Evolutionary conservation across 2,888 invertebrate species (phyloP).

Genomic region (Stenolophus ochropezus): DNA sequence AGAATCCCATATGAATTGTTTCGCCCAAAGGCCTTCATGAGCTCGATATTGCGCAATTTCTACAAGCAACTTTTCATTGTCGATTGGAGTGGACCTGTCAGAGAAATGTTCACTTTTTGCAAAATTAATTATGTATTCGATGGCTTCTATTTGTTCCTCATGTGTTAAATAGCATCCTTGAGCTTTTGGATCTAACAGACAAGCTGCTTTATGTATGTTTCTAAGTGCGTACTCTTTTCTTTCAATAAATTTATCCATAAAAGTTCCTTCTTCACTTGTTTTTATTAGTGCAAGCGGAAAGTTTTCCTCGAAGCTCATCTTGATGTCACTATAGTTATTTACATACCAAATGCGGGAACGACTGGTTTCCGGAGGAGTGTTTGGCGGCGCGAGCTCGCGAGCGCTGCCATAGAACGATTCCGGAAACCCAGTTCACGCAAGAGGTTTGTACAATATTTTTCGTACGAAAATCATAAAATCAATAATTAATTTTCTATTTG

Average conservation of each 20-base stretch:
- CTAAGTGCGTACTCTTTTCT: constrained; percentile 44
- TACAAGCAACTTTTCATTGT: neutral
- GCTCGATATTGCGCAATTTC: neutral
- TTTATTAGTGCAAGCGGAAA: constrained; percentile 38
- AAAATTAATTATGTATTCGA: constrained; percentile 1
- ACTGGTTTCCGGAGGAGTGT: too few relatives aligned
- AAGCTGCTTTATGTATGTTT: constrained; percentile 45
- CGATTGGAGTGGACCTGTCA: neutral
- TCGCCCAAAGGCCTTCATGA: neutral
- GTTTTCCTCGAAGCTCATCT: constrained; percentile 20
- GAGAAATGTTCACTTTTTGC: neutral
- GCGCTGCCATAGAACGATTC: too few relatives aligned
- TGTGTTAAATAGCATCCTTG: constrained; percentile 41
- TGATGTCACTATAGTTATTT: neutral
- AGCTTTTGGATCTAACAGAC: constrained; percentile 34
- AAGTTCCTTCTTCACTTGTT: constrained; percentile 24
- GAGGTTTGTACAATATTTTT: too few relatives aligned
- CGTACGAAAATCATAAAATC: too few relatives aligned
- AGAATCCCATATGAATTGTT: constrained; percentile 44
- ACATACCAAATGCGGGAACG: too few relatives aligned
- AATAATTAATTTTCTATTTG: too few relatives aligned
- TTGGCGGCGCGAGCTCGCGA: too few relatives aligned
- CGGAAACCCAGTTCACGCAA: too few relatives aligned
- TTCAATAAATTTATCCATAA: constrained; percentile 22
- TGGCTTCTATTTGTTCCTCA: neutral